A percentile compares a stretch with the other conserved stretches of the same genome.
Evolutionary conservation across 2,797 vertebrate species (phyloP).

Genomic region (Scomberomorus guttatus): DNA sequence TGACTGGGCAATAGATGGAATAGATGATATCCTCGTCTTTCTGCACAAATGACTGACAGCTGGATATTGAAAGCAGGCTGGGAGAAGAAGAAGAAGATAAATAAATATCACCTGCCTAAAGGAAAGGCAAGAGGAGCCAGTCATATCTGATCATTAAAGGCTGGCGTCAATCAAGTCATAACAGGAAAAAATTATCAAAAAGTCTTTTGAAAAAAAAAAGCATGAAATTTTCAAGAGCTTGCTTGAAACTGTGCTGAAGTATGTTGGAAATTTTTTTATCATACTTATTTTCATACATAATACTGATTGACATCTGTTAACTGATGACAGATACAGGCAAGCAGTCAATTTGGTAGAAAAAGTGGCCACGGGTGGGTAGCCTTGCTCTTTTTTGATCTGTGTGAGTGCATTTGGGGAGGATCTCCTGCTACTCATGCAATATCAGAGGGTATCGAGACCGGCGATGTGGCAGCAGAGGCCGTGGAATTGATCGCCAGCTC

Average conservation of each 20-base stretch:
- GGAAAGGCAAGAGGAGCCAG: constrained; percentile 66
- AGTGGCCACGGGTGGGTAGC: too few species aligned
- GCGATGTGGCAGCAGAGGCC: too few species aligned
- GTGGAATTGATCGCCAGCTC: too few species aligned
- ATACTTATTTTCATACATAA: not conserved
- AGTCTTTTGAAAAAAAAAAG: constrained; percentile 18
- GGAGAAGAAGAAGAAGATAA: constrained; percentile 74
- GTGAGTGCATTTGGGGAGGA: too few species aligned
- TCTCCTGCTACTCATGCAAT: too few species aligned
- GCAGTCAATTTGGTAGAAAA: too few species aligned
- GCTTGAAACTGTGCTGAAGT: not conserved
- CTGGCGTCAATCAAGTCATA: constrained; percentile 76
- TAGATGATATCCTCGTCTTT: constrained; percentile 54
- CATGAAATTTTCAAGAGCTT: constrained; percentile 17
- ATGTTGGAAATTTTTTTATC: not conserved
- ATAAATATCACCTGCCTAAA: constrained; percentile 83
- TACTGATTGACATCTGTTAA: not conserved
- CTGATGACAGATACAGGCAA: not conserved
- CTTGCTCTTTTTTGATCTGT: too few species aligned
- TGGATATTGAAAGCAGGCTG: constrained; percentile 40
- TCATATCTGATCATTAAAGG: constrained; percentile 81
- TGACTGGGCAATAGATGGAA: constrained; percentile 65
- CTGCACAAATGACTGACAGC: constrained; percentile 67
- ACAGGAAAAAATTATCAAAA: constrained; percentile 11
- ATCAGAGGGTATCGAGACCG: too few species aligned